Evolutionary conservation across 1,140 invertebrate genomes (phyloP), one percentile per base, ranked within the genome.

Genomic region (Drosophila truncata): DNA sequence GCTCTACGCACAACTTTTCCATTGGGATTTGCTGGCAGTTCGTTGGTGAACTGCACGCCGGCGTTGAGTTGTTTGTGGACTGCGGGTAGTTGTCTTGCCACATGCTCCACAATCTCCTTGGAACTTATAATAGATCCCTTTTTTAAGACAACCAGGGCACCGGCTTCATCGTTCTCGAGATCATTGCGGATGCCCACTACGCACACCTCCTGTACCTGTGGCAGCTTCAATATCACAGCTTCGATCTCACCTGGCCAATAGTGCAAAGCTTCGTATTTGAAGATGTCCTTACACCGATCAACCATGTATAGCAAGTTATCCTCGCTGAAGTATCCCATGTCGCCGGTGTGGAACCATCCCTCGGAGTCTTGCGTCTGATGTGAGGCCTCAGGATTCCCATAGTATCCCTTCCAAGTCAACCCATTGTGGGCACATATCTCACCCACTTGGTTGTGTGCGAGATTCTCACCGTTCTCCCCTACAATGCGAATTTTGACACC

Each of bases 291-390:
- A 13, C 96, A 80, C 41, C 96, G 93, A 77, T 97, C 96, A 0
- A 96, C 94, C 74, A 97, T 94, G 67, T 93, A 96, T 66, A 96
- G 94, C 61, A 93, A 95, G 3, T 94, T 93, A n/a, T 96, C 93
- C 11, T 95, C 93, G 62, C 96, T 95, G 62, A 95, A 95, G 80
- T 95, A 96, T 10, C 95, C 95, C 49, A 97, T 84, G 85, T 97
- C 96, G 14, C 96, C 96, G 9, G 96, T 96, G 71, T 95, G 95
- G 14, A 96, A 92, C 95, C 95, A 97, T 16, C 96, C 96, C 41
- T 95, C 95, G 61, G 95, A 90, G 60, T 95, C 93, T 64, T 94
- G 94, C 7, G 91, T 81, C 29, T 52, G 27, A 3, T 5, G 27
- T 9, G 49, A 9, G 1, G 49, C 49, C 7, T 20, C 49, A 16